These are phyloP conservation scores for Podocnemis expansa DNA, from an alignment of 2,113 vertebrate genomes.

Conservation along the genomic window DNA sequence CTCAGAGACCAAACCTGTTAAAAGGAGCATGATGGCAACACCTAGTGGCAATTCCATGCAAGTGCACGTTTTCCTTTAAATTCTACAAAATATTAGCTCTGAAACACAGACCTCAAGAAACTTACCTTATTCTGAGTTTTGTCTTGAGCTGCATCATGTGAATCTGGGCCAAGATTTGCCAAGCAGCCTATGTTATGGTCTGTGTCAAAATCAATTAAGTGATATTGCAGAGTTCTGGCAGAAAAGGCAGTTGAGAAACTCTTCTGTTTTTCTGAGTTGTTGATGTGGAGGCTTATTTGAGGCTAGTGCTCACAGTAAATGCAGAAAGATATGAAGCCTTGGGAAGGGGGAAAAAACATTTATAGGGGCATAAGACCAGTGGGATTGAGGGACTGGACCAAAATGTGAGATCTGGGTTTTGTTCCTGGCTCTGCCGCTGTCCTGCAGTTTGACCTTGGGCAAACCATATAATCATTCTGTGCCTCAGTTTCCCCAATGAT, in stretches of 20 bases:
- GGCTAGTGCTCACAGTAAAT: background rate
- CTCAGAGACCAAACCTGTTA: background rate
- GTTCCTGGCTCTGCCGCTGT: too few relatives aligned
- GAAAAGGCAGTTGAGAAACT: background rate
- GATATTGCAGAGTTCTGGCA: too few relatives aligned
- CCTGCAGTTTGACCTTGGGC: background rate
- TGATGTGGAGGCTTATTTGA: background rate
- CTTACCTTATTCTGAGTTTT: background rate
- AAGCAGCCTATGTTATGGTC: background rate
- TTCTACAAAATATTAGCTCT: background rate
- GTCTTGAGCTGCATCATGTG: background rate
- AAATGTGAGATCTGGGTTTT: background rate
- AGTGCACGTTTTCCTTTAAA: background rate
- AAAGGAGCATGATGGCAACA: background rate
- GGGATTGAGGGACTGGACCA: background rate
- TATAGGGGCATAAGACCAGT: background rate
- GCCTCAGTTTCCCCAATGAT: background rate
- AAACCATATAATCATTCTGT: background rate
- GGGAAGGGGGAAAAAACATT: background rate
- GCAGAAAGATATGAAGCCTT: background rate
- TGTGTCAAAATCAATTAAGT: background rate
- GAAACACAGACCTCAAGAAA: background rate
- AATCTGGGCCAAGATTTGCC: background rate
- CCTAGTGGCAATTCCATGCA: background rate
- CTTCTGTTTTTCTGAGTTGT: background rate